Percentiles rank a stretch among this genome's conserved stretches.
phyloP scores from a whole-genome alignment of 2,888 invertebrate genomes.

The Leptopterna dolabrata region DNA sequence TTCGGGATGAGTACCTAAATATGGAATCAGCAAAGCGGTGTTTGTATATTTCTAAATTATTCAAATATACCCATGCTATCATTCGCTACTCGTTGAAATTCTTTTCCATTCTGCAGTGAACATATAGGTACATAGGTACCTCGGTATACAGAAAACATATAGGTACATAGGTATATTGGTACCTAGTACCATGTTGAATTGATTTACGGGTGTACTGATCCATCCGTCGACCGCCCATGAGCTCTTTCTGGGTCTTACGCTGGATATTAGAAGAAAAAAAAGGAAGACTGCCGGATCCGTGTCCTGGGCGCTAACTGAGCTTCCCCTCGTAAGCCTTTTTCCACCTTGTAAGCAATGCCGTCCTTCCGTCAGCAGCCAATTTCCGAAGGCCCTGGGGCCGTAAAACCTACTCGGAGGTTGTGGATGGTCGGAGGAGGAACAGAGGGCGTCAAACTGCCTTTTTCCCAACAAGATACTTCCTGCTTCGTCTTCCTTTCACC shows the following conservation, averaged over 20 bases:
- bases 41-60: no score
- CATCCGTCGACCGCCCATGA: no score
- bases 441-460: background rate
- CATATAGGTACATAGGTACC: no score
- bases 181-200: no score
- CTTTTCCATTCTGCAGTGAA: no score
- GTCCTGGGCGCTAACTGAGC: background rate
- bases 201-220: no score
- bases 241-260: background rate
- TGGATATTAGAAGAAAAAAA: background rate
- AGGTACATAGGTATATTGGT: no score
- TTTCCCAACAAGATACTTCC: background rate
- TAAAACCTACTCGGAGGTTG: background rate
- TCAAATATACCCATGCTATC: no score
- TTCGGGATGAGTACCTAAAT: no score
- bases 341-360: conserved; percentile 23
- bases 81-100: no score
- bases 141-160: no score
- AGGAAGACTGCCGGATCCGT: background rate
- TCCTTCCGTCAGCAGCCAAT: conserved; percentile 33
- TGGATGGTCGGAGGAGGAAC: background rate
- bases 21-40: no score
- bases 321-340: background rate
- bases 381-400: conserved; percentile 1
- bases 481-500: background rate